phyloP scores from a whole-genome alignment of 2,797 vertebrate genomes.

The Nyctibius grandis region DNA sequence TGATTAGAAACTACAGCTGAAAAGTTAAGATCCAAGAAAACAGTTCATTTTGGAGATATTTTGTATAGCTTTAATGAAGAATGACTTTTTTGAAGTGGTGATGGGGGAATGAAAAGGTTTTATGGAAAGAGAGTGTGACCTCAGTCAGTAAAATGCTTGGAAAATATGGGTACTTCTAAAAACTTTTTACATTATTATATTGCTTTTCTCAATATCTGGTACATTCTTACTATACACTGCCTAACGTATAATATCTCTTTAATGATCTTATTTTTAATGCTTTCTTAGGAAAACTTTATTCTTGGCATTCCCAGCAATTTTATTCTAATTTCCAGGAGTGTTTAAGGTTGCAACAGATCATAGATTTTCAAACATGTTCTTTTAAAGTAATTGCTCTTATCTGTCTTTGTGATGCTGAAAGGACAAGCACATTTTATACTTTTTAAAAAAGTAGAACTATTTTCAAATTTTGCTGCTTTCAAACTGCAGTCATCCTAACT shows the following conservation, averaged over 20 bases:
- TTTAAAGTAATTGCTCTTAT: not conserved
- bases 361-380: not conserved
- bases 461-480: not conserved
- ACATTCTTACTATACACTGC: not conserved
- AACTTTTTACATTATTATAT: not conserved
- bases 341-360: not conserved
- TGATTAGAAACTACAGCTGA: conserved; percentile 69
- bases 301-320: not conserved
- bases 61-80: not conserved
- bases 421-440: not conserved
- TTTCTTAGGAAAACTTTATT: not conserved
- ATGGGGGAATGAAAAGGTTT: not conserved
- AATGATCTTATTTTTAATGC: not conserved
- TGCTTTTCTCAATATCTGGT: not conserved
- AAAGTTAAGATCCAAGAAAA: conserved; percentile 71
- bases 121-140: not conserved
- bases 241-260: not conserved
- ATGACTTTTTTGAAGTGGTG: not conserved
- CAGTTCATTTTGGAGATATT: conserved; percentile 78
- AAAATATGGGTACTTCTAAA: not conserved
- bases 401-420: not conserved
- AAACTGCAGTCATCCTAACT: not conserved
- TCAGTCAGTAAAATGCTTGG: not conserved
- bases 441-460: not conserved
- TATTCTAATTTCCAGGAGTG: not conserved